Percentiles rank a stretch among this genome's conserved stretches.
phyloP scores from a whole-genome alignment of 2,797 vertebrate genomes.

The Mareca strepera region DNA sequence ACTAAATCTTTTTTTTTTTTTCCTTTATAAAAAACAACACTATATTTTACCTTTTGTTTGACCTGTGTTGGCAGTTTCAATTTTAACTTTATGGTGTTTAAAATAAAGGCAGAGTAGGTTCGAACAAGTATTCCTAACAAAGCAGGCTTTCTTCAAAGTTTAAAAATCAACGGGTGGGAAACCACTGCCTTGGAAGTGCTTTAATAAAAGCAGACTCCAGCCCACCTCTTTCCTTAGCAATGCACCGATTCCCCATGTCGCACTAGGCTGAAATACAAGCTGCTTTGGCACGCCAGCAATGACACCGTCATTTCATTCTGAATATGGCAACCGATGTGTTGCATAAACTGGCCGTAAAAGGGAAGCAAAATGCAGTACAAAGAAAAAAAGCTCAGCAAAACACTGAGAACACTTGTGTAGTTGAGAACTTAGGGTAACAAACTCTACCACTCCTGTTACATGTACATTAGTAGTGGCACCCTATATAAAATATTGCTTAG shows the following conservation, averaged over 20 bases:
- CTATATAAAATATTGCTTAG: background rate
- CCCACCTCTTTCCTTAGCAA: conserved; percentile 14
- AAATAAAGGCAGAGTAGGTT: conserved; percentile 14
- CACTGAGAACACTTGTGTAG: background rate
- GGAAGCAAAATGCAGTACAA: background rate
- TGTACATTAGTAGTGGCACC: background rate
- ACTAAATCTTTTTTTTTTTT: background rate
- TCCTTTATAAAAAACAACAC: background rate
- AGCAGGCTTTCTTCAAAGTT: conserved; percentile 43
- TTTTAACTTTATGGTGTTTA: background rate
- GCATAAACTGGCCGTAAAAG: background rate
- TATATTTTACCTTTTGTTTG: background rate
- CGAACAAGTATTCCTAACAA: conserved; percentile 39
- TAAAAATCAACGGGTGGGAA: conserved; percentile 22
- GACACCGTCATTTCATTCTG: conserved; percentile 12
- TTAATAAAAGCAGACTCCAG: conserved; percentile 44
- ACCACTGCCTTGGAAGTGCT: conserved; percentile 30
- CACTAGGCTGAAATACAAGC: conserved; percentile 47
- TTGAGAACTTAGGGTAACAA: background rate
- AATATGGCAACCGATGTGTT: background rate
- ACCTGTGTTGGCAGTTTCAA: background rate
- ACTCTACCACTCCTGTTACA: background rate
- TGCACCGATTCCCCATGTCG: background rate
- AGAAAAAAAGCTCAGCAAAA: background rate
- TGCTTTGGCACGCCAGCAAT: conserved; percentile 11